A percentile compares a stretch with the other conserved stretches of the same genome.
Conservation (phyloP, 2,113 vertebrate genomes). For the Athene noctua region DNA sequence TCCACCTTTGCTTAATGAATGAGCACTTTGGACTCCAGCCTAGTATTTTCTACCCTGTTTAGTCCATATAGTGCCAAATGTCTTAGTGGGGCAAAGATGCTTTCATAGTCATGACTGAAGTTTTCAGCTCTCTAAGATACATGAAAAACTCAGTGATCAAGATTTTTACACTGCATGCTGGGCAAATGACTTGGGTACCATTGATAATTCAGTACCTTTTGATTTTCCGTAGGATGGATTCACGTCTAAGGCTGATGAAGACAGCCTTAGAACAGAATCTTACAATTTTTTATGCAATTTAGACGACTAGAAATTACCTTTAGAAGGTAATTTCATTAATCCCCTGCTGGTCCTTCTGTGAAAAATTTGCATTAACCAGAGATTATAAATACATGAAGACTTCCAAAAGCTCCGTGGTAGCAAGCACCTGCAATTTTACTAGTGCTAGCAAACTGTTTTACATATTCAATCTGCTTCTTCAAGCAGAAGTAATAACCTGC, state of each 20-base stretch:
- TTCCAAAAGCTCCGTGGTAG: not conserved
- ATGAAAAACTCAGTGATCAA: not conserved
- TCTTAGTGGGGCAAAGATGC: not conserved
- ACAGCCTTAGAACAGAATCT: not conserved
- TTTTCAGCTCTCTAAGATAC: not conserved
- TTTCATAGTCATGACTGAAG: not conserved
- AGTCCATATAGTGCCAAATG: not conserved
- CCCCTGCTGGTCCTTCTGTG: not conserved
- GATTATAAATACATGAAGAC: not conserved
- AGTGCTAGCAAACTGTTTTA: not conserved
- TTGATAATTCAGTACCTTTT: not conserved
- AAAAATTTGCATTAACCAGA: slow-evolving; percentile 4
- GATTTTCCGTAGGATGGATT: not conserved
- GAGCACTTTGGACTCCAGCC: not conserved
- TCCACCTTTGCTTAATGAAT: not conserved
- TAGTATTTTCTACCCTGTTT: not conserved
- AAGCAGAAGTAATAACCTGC: slow-evolving; percentile 17
- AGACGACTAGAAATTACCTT: too few species aligned
- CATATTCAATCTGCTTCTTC: not conserved
- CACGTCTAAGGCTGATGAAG: not conserved
- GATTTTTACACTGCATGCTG: not conserved
- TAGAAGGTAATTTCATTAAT: slow-evolving; percentile 49
- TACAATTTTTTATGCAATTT: not conserved
- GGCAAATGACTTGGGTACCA: not conserved
- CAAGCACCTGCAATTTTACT: not conserved